Evolutionary conservation across 1,140 invertebrate species (phyloP), one percentile per base, ranked within the genome.

Genomic region (Hycleus phaleratus): DNA sequence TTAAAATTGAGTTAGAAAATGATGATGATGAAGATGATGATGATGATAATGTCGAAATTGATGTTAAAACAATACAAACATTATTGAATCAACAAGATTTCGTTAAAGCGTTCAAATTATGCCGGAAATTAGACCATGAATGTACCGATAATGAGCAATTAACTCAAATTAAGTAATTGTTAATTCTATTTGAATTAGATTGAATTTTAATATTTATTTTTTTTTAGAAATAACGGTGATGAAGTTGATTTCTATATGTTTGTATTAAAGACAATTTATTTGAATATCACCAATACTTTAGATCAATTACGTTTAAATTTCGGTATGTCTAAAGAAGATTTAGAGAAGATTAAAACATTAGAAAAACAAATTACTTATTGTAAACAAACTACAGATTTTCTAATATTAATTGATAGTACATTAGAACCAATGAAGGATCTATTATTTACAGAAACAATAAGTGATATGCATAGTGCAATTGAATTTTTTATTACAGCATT

Each of bases 401-500:
- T 71, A 7, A 56, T 61, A 44, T 38, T 64, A 7, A 54, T 72
- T 45, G 56, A 66, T 25, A 43, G 25, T 0, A 61, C 67, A 4
- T 60, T 71, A 8, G 26, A 58, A 51, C 46, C 56, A 7, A 69
- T 68, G 62, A 49, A 58, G 2, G 60, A 67, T 38, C 46, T 73
- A 38, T 56, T 73, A 4, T 63, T 68, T 32, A 67, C 69, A 0
- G 53, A 63, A 6, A 59, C 49, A 26, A 66, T 71, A 9, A 59
- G 62, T 24, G 72, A 73, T 48, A 66, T 70, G 61, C 63, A 70
- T 6, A 71, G 67, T 51, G 70, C 70, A 4, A 62, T 72, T 11
- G 58, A 67, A 1, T 73, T 71, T 53, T 71, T 72, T 39, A 60
- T 66, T 6, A 50, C 64, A 2, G 66, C 69, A 1, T 70, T 65